These are phyloP conservation scores for Lasioglossum oenotherae DNA, from an alignment of 2,888 invertebrate genomes.

Conservation along the genomic window DNA sequence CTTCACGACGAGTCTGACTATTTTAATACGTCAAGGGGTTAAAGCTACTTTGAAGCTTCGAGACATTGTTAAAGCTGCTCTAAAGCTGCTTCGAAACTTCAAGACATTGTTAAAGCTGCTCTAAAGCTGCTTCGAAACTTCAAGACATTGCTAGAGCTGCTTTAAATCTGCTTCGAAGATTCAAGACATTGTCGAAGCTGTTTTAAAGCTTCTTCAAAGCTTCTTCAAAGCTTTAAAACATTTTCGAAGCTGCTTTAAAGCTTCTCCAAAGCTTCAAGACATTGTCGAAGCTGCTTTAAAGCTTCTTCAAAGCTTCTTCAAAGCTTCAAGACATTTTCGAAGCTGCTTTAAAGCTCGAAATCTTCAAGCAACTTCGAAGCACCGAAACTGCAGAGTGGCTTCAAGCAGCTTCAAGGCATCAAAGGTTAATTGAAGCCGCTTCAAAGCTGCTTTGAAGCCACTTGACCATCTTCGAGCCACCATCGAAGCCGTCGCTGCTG, in stretches of 20 bases:
- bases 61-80: no score
- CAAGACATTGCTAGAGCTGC: not conserved
- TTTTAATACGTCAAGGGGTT: no score
- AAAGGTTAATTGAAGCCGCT: no score
- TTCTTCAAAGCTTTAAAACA: no score
- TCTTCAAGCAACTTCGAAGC: no score
- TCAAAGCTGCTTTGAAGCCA: not conserved
- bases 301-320: not conserved
- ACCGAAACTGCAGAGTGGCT: no score
- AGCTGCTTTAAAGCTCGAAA: not conserved
- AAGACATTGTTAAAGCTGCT: not conserved
- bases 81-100: no score
- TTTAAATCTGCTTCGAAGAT: not conserved
- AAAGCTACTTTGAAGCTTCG: not conserved
- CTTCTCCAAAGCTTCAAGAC: not conserved
- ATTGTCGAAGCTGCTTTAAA: not conserved
- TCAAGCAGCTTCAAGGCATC: not conserved
- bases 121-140: not conserved
- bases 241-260: not conserved
- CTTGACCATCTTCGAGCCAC: not conserved
- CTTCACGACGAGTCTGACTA: no score
- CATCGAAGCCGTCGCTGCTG: constrained; percentile 68
- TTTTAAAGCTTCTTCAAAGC: no score
- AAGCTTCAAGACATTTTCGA: not conserved
- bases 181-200: not conserved